These are phyloP conservation scores for Xerus rutilus DNA, from an alignment of 2,797 vertebrate species.

Conservation along the genomic window DNA sequence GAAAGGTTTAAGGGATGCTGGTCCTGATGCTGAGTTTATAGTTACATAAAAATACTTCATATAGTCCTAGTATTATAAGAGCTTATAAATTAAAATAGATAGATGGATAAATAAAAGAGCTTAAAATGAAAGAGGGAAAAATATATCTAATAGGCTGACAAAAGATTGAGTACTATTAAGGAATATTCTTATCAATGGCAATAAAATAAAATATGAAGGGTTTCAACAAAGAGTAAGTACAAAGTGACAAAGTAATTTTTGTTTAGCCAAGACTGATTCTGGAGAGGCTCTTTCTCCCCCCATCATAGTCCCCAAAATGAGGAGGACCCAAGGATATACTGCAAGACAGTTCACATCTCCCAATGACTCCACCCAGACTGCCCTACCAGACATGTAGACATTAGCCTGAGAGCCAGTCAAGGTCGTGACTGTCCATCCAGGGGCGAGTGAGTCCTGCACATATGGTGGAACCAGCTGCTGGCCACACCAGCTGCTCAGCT, in stretches of 20 bases:
- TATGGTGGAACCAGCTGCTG: conserved; percentile 17
- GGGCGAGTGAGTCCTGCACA: neutral
- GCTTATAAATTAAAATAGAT: neutral
- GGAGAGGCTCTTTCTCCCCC: neutral
- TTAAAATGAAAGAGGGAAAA: neutral
- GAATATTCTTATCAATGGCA: neutral
- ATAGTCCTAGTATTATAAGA: neutral
- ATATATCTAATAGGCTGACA: neutral
- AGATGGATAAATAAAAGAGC: too few relatives aligned
- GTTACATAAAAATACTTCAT: neutral
- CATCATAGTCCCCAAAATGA: neutral
- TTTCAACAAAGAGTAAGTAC: neutral
- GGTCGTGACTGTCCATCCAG: neutral
- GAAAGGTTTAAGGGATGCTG: neutral
- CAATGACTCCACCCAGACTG: neutral
- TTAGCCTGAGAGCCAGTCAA: neutral
- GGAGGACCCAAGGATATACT: neutral
- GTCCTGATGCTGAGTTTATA: neutral
- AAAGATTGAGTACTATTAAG: neutral
- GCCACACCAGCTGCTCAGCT: neutral
- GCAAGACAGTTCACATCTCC: neutral
- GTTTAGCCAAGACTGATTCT: neutral
- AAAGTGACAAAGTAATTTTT: neutral
- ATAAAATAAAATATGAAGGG: neutral
- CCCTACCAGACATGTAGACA: neutral